Evolutionary conservation across 2,888 invertebrate genomes (phyloP).

Genomic region (Cheilosia soror): DNA sequence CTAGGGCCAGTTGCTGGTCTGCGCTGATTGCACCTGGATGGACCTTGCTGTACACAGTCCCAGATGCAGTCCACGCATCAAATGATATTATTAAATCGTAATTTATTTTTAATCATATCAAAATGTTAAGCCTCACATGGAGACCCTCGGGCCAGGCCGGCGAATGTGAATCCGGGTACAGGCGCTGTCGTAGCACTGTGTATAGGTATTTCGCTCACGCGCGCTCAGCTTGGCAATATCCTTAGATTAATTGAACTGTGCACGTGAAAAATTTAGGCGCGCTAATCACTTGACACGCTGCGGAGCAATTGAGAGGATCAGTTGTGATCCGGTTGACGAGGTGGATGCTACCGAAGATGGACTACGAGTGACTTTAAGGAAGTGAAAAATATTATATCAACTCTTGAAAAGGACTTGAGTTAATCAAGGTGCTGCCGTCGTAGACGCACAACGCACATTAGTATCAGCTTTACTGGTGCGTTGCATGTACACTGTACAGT

Average conservation of each 20-base stretch:
- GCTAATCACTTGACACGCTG: constrained; percentile 45
- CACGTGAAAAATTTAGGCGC: constrained; percentile 39
- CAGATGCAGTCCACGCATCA: constrained; percentile 46
- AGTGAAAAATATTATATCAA: not conserved
- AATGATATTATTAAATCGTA: constrained; percentile 74
- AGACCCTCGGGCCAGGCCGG: constrained; percentile 55
- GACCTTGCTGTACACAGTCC: constrained; percentile 33
- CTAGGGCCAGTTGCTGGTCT: constrained; percentile 25
- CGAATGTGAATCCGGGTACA: constrained; percentile 54
- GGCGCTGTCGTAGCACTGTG: not conserved
- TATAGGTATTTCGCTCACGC: constrained; percentile 38
- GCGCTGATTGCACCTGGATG: constrained; percentile 38
- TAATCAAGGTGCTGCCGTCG: too few relatives aligned
- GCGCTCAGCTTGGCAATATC: constrained; percentile 48
- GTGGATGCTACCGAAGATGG: constrained; percentile 30
- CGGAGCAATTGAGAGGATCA: constrained; percentile 17
- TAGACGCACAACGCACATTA: too few relatives aligned
- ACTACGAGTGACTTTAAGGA: constrained; percentile 16
- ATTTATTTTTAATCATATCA: constrained; percentile 75
- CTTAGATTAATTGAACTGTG: constrained; percentile 55
- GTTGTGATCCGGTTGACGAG: constrained; percentile 24
- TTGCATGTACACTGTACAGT: not conserved
- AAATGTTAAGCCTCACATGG: constrained; percentile 54
- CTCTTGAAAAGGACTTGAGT: constrained; percentile 1
- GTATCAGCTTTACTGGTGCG: not conserved